Base-by-base conservation (phyloP, 2,797 vertebrate species). In the Columba guinea region DNA sequence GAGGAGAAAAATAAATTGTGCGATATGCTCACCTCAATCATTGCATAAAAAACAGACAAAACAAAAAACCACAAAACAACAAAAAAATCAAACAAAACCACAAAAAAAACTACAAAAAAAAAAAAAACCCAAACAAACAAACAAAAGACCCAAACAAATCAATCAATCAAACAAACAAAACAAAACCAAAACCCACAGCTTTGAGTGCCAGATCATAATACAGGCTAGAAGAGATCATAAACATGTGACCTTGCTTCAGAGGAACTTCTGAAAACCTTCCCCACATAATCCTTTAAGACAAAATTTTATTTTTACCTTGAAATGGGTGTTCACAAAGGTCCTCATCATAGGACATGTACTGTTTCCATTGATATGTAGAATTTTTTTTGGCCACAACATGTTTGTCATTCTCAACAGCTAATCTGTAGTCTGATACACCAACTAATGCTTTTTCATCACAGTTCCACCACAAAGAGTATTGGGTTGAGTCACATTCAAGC, bases 281-380 rank as follows among this genome's bases (percentile, higher is more conserved):
- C 55, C 8, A 22, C 8, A 19, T 24, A 79, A 7, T 10, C 27
- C 75, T 88, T 53, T 30, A 19, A 0, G 16, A 28, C 23, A 76
- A 86, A 60, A 58, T 62, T 52, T 58, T 60, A 56, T 18, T 89
- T 96, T 98, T 98, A 99, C 99, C 99, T 99, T 99, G 98, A 85
- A 98, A 98, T 4, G 98, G 98, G 78, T 97, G 96, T 13, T 99
- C 98, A 92, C 99, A 99, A 58, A 99, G 98, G 24, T 98, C 97
- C 95, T 98, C 98, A 70, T 95, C 96, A 2, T 95, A 96, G 4
- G 98, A 98, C 97, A 97, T 96, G 78, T 98, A 98, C 88, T 97
- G 97, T 92, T 98, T 98, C 99, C 99, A 99, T 27, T 96, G 96
- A 51, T 98, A 93, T 52, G 95, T 41, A 18, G 97, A 91, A 22